Evolutionary conservation across 2,113 vertebrate genomes (phyloP), one percentile per base, ranked within the genome.

Genomic region (Pyxicephalus adspersus): DNA sequence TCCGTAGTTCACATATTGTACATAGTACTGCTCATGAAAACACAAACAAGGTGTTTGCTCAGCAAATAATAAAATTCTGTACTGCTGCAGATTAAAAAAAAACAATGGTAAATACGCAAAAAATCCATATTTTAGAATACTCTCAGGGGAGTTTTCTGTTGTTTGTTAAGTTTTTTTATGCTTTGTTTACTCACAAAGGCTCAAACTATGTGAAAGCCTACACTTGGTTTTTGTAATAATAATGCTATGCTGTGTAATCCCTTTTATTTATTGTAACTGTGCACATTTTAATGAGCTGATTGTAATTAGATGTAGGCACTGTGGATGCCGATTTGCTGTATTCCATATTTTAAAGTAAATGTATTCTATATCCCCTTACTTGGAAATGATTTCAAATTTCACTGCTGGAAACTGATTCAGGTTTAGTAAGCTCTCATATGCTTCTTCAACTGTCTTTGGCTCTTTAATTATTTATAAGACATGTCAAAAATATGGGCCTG

Each of bases 401-500:
- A 23, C 38, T 25, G 45, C 71, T 72, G 58, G 60, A 81, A 73
- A 73, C 15, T 38, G 38, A 25, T 19, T 61, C 68, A 64, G 78
- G 64, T 73, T 64, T 73, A 81, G 68, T 64, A 81, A 81, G 68
- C 58, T 81, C 58, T 81, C 68, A 73, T 81, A 73, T 64, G 68
- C 68, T 73, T 31, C n/a, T 38, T 84, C 38, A 78, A 45, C 45
- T 86, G 58, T 83, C 23, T 65, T 64, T 80, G 67, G 18, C 23
- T 75, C 80, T 55, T 64, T 80, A 70, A 78, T 83, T 85, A 83
- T 77, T 73, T 85, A 13, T 45, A 71, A 66, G 57, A 28, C 22
- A 78, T 65, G 64, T 18, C 80, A 57, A 61, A 85, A 84, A 68
- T 83, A 3, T 38, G 75, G 64, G 84, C 85, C 64, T 83, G 7